Percentiles rank a stretch among this genome's conserved stretches.
Evolutionary conservation across 2,113 vertebrate species (phyloP).

Genomic region (Heliornis fulica): DNA sequence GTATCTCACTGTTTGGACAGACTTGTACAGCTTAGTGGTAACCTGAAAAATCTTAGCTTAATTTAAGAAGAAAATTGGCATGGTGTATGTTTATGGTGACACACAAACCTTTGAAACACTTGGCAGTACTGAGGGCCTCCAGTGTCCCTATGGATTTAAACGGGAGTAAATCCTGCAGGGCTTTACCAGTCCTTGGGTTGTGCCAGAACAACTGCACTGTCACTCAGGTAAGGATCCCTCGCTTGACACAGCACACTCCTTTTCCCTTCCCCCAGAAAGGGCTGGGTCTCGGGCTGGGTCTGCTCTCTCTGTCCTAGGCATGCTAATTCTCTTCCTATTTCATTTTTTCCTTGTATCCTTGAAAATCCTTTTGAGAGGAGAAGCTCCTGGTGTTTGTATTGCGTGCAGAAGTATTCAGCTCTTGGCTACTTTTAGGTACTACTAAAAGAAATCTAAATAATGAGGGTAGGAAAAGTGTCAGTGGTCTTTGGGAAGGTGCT

Average conservation of each 20-base stretch:
- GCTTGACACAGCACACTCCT: background rate
- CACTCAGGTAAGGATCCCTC: background rate
- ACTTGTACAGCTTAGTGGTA: background rate
- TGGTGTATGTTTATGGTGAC: background rate
- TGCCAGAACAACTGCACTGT: background rate
- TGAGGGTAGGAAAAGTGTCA: background rate
- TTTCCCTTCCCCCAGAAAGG: background rate
- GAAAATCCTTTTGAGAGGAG: background rate
- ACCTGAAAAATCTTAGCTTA: background rate
- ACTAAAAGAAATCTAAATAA: background rate
- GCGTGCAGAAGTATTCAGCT: background rate
- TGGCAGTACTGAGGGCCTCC: background rate
- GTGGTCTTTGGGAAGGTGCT: background rate
- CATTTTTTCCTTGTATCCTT: background rate
- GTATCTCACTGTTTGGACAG: background rate
- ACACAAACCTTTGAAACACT: background rate
- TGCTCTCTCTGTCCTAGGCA: background rate
- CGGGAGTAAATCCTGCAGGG: background rate
- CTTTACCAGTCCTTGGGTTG: background rate
- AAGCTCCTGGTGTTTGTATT: background rate
- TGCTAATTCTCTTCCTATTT: background rate
- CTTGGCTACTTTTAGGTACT: background rate
- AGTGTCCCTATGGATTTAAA: background rate
- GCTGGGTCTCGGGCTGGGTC: background rate
- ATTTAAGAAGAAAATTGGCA: background rate